phyloP scores from a whole-genome alignment of 1,140 invertebrate genomes.

The Cephus cinctus region DNA sequence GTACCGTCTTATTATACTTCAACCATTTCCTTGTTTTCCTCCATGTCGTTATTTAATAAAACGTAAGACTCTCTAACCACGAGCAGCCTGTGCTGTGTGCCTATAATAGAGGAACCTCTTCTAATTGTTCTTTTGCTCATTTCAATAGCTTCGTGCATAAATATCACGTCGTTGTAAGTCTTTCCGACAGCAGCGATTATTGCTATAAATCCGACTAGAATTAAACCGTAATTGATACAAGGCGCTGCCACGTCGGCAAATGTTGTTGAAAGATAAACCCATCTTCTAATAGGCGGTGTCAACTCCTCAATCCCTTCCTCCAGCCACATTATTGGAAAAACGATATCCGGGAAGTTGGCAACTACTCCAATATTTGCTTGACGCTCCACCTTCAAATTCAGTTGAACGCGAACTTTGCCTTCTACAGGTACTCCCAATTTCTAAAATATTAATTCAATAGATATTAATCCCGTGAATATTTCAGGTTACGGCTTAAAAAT shows the following conservation, averaged over 20 bases:
- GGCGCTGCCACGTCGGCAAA: slow-evolving; percentile 69
- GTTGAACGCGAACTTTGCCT: slow-evolving; percentile 76
- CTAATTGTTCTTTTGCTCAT: slow-evolving; percentile 69
- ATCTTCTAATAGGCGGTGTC: slow-evolving; percentile 70
- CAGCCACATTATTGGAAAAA: slow-evolving; percentile 86
- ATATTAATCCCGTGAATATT: too few species aligned
- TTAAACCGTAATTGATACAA: slow-evolving; percentile 68
- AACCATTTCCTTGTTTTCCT: slow-evolving; percentile 20
- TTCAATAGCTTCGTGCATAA: slow-evolving; percentile 75
- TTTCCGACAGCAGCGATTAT: slow-evolving; percentile 67
- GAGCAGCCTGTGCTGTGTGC: slow-evolving; percentile 68
- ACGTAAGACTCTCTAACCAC: slow-evolving; percentile 63
- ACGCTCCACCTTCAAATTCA: slow-evolving; percentile 77
- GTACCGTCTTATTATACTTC: slow-evolving; percentile 9
- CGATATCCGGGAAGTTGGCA: slow-evolving; percentile 73
- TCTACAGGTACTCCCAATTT: slow-evolving; percentile 73
- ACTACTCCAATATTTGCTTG: slow-evolving; percentile 71
- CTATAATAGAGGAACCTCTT: slow-evolving; percentile 68
- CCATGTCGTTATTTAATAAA: slow-evolving; percentile 49
- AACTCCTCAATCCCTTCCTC: slow-evolving; percentile 85
- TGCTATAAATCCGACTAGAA: slow-evolving; percentile 65
- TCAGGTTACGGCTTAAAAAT: too few species aligned
- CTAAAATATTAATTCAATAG: slow-evolving; percentile 10
- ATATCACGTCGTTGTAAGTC: slow-evolving; percentile 72
- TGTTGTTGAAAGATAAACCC: slow-evolving; percentile 76